Evolutionary conservation across 2,888 invertebrate genomes (phyloP), one percentile per base, ranked within the genome.

Genomic region (Plusia festucae): DNA sequence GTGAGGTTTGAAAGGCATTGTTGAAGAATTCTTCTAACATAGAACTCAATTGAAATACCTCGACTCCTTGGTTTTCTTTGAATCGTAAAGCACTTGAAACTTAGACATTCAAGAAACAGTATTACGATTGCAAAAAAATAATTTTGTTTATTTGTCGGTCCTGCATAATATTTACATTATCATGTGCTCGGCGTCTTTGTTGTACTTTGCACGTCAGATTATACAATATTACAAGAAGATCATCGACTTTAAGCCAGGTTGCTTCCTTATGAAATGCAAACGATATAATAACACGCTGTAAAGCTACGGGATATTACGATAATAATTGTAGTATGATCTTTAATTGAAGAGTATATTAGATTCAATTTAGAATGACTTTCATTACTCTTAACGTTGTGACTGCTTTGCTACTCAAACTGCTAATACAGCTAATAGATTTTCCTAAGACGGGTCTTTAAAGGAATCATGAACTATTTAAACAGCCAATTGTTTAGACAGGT

Each of bases 401-500:
- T 44, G 52, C 9, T 49, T 13, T 11, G 11, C 30, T 30, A 30
- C 30, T 30, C 30, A 24, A 22, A 9, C 32, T n/a, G 55, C 27
- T 66, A 70, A 66, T 63, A 58, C 20, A 66, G 8, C 51, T 55
- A 62, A 60, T 73, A 62, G 59, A 70, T 64, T 70, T 56, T 55
- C 60, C 59, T 68, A 20, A 56, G 51, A 54, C 62, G 53, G 44
- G 56, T 68, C 53, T 63, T 53, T 78, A 65, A 64, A 65, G 60
- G 65, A 60, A 52, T 75, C 59, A 61, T 67, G 63, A 77, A 75
- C 55, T 80, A 79, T 80, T 79, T 80, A 80, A 68, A 75, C 65
- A 53, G 68, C 62, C 75, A 78, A 79, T 79, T 78, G 81, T 75
- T 73, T 70, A 68, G 76, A 76, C 70, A 68, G 67, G 76, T 79